A percentile compares a stretch with the other conserved stretches of the same genome.
These are phyloP conservation scores for Emydoidea blandingii DNA, from an alignment of 2,797 vertebrate species.

Conservation along the genomic window DNA sequence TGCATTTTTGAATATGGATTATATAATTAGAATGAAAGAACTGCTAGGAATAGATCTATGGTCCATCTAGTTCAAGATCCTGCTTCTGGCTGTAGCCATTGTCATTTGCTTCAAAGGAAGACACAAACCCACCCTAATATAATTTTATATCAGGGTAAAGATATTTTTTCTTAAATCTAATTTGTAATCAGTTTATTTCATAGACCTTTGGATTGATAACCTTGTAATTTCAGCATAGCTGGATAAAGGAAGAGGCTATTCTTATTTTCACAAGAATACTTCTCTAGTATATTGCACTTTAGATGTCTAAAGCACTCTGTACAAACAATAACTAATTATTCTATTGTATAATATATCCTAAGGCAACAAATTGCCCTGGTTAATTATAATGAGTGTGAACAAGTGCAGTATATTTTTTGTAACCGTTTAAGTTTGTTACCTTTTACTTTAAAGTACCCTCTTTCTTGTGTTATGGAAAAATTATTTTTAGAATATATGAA, in stretches of 20 bases:
- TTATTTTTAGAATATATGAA: no score
- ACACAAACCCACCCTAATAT: not conserved
- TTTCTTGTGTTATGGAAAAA: no score
- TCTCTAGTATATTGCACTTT: not conserved
- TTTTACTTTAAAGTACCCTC: no score
- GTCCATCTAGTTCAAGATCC: rapidly evolving
- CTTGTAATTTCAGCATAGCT: not conserved
- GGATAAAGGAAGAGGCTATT: rapidly evolving
- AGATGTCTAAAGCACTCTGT: not conserved
- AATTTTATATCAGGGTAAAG: not conserved
- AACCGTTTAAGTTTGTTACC: no score
- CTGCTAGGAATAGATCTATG: not conserved
- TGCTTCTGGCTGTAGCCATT: not conserved
- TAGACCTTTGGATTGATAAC: not conserved
- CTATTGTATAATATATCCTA: no score
- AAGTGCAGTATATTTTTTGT: no score
- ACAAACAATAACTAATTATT: no score
- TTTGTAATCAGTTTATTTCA: not conserved
- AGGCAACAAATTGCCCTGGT: no score
- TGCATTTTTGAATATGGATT: not conserved
- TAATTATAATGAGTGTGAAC: no score
- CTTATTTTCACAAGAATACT: not conserved
- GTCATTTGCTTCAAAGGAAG: not conserved
- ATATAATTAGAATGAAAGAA: not conserved
- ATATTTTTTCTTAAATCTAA: not conserved